Conservation (phyloP, 2,888 invertebrate genomes). For the Drosophila ochracea region DNA sequence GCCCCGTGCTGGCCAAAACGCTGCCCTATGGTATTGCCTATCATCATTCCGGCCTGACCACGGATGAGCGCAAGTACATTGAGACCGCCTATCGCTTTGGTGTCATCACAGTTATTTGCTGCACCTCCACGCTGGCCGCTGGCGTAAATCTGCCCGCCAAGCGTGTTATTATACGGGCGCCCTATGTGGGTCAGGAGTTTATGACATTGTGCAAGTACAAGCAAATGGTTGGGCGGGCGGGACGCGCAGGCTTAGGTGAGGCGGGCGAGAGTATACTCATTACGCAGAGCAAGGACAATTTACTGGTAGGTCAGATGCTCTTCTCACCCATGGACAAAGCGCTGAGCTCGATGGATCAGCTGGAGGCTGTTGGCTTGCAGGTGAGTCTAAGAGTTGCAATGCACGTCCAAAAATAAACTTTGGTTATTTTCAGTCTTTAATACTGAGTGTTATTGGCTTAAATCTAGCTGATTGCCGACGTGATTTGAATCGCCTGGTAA, state of each 20-base stretch:
- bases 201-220: conserved; percentile 93
- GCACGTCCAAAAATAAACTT: neutral
- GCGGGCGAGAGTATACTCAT: conserved; percentile 95
- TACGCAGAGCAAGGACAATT: conserved; percentile 87
- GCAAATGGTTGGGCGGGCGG: conserved; percentile 98
- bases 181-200: conserved; percentile 91
- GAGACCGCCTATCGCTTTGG: conserved; percentile 95
- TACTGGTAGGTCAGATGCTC: conserved; percentile 87
- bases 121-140: conserved; percentile 98
- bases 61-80: conserved; percentile 93
- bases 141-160: conserved; percentile 98
- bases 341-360: conserved; percentile 86
- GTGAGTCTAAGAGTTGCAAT: conserved; percentile 33
- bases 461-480: conserved; percentile 87
- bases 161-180: conserved; percentile 94
- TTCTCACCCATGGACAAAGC: conserved; percentile 90
- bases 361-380: conserved; percentile 86
- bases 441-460: conserved; percentile 90
- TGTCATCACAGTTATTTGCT: conserved; percentile 94
- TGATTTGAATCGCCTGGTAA: conserved; percentile 87
- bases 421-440: conserved; percentile 85
- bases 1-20: conserved; percentile 88
- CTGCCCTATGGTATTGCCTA: conserved; percentile 94
- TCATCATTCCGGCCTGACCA: conserved; percentile 96
- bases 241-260: conserved; percentile 93